Evolutionary conservation across 2,113 vertebrate genomes (phyloP).

Genomic region (Pyxicephalus adspersus): DNA sequence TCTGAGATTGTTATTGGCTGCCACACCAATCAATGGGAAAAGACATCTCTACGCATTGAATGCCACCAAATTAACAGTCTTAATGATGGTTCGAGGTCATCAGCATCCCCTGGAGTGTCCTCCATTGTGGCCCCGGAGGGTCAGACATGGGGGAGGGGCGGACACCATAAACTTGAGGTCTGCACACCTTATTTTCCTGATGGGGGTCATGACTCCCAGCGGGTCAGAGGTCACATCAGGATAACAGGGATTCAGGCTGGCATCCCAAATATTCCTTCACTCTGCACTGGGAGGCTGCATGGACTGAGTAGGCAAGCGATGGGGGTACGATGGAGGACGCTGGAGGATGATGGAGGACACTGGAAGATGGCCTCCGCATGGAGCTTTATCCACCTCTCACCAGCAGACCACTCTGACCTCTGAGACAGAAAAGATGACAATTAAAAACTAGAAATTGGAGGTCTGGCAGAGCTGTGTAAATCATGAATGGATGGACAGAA

Average conservation of each 20-base stretch:
- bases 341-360: not conserved
- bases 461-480: too few relatives aligned
- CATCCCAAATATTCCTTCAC: conserved; percentile 26
- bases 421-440: too few relatives aligned
- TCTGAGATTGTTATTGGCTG: too few relatives aligned
- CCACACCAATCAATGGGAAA: too few relatives aligned
- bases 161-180: conserved; percentile 18
- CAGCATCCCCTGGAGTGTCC: not conserved
- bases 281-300: conserved; percentile 13
- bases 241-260: conserved; percentile 34
- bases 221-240: conserved; percentile 9
- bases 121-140: not conserved
- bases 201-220: not conserved
- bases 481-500: too few relatives aligned
- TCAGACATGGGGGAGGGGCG: conserved; percentile 4
- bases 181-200: conserved; percentile 6
- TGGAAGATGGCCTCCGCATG: too few relatives aligned
- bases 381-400: too few relatives aligned
- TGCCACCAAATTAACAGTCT: not conserved
- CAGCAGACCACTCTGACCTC: too few relatives aligned
- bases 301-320: too few relatives aligned
- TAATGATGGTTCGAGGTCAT: not conserved
- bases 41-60: too few relatives aligned
- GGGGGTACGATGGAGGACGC: not conserved
- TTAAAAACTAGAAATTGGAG: too few relatives aligned